A percentile compares a stretch with the other conserved stretches of the same genome.
Evolutionary conservation across 2,113 vertebrate genomes (phyloP).

Genomic region (Planiliza haematocheilus): DNA sequence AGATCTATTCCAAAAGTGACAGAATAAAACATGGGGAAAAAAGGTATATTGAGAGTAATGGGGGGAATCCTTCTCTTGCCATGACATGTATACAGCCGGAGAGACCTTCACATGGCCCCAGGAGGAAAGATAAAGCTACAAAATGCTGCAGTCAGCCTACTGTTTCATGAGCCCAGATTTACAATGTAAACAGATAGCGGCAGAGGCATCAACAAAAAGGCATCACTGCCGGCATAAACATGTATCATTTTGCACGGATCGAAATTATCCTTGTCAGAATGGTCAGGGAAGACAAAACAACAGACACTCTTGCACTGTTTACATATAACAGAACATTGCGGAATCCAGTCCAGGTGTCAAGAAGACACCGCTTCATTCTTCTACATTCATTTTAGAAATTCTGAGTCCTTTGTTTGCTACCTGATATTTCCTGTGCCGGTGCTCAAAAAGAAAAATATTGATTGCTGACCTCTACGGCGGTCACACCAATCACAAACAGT

Average conservation of each 20-base stretch:
- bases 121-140: slow-evolving; percentile 42
- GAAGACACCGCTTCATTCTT: slow-evolving; percentile 49
- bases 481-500: slow-evolving; percentile 61
- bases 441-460: slow-evolving; percentile 42
- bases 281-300: slow-evolving; percentile 1
- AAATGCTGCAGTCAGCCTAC: slow-evolving; percentile 23
- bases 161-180: slow-evolving; percentile 37
- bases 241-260: slow-evolving; percentile 4
- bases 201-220: slow-evolving; percentile 2
- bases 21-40: slow-evolving; percentile 16
- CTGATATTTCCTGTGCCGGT: slow-evolving; percentile 18
- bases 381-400: slow-evolving; percentile 13
- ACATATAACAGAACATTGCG: not conserved
- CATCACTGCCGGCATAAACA: not conserved
- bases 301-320: not conserved
- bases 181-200: slow-evolving; percentile 10
- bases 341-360: slow-evolving; percentile 4
- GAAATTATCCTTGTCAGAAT: not conserved
- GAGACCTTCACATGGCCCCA: slow-evolving; percentile 56
- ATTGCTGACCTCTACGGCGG: slow-evolving; percentile 67
- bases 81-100: slow-evolving; percentile 31
- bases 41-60: slow-evolving; percentile 17
- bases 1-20: slow-evolving; percentile 19
- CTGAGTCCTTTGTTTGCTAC: slow-evolving; percentile 36
- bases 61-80: slow-evolving; percentile 18